phyloP scores from a whole-genome alignment of 2,888 invertebrate genomes.

The Lepidocyrtinus sp. region DNA sequence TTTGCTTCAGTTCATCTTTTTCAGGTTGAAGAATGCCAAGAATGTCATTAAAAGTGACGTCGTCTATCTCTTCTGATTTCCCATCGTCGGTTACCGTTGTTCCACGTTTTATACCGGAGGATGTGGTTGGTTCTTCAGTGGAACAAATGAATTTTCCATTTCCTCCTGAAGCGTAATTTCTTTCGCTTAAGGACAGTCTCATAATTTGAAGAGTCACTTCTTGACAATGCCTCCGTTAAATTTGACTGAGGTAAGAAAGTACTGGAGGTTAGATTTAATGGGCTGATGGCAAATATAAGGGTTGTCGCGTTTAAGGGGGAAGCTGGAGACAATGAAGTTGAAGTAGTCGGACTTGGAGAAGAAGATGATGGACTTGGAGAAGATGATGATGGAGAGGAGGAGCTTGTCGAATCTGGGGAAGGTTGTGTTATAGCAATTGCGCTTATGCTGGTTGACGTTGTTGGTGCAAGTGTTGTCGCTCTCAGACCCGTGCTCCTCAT shows the following conservation, averaged over 20 bases:
- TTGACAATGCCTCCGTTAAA: background rate
- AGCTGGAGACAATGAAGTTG: background rate
- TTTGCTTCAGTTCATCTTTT: background rate
- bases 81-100: background rate
- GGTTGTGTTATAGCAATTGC: no score
- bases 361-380: background rate
- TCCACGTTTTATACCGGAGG: background rate
- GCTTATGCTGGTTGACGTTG: background rate
- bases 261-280: background rate
- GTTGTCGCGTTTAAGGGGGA: background rate
- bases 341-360: background rate
- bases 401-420: no score
- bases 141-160: conserved; percentile 34
- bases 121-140: background rate
- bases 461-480: background rate
- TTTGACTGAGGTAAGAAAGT: background rate
- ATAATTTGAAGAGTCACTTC: background rate
- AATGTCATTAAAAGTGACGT: conserved; percentile 36
- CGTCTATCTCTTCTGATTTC: conserved; percentile 22
- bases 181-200: conserved; percentile 1
- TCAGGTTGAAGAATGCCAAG: conserved; percentile 27
- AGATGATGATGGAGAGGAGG: background rate
- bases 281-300: background rate
- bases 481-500: background rate
- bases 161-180: conserved; percentile 43